phyloP scores from a whole-genome alignment of 2,888 invertebrate genomes.

The Phaonia tiefii region DNA sequence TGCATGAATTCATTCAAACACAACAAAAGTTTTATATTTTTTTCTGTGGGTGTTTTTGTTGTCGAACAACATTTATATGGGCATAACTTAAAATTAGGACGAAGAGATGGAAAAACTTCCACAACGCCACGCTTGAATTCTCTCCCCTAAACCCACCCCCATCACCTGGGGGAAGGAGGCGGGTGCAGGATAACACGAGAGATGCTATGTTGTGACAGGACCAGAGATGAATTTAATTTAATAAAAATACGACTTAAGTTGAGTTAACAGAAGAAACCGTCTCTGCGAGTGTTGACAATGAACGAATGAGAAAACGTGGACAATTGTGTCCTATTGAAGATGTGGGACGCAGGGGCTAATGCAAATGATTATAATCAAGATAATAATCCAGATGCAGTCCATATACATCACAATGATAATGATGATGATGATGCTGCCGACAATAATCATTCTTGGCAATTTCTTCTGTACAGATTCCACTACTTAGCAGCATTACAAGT shows the following conservation, averaged over 20 bases:
- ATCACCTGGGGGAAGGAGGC: neutral
- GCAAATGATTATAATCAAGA: neutral
- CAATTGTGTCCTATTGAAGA: neutral
- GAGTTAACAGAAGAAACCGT: constrained; percentile 9
- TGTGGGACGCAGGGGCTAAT: constrained; percentile 1
- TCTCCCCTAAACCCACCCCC: neutral
- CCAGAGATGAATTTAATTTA: constrained; percentile 27
- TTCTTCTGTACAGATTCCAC: no score
- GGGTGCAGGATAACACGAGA: neutral
- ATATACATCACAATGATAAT: constrained; percentile 12
- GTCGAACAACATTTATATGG: neutral
- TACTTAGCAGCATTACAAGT: constrained; percentile 30
- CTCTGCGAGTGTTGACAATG: constrained; percentile 15
- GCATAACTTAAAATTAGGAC: constrained; percentile 31
- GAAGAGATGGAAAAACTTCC: constrained; percentile 8
- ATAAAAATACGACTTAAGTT: constrained; percentile 38
- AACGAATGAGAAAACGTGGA: neutral
- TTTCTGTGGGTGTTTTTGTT: neutral
- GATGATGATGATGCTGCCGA: neutral
- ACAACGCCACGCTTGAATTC: neutral
- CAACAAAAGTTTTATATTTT: no score
- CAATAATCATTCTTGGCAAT: no score
- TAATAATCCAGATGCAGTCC: no score
- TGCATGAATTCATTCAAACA: no score
- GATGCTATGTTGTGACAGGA: constrained; percentile 7